A percentile compares a stretch with the other conserved stretches of the same genome.
Evolutionary conservation across 2,888 invertebrate species (phyloP).

Genomic region (Agonopterix subpropinquella): DNA sequence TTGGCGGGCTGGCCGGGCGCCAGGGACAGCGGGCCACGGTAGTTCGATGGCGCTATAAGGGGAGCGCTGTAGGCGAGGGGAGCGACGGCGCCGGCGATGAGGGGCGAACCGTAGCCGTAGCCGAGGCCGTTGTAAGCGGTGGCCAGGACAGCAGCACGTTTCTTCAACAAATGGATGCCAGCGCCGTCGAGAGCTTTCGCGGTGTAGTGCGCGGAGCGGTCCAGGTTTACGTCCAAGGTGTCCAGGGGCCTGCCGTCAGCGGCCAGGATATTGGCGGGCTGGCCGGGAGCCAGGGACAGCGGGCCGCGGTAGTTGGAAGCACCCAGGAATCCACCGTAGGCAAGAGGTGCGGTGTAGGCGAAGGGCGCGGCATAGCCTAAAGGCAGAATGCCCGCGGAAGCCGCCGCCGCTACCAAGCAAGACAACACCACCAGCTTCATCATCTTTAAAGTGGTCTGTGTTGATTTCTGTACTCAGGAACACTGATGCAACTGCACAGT

Average conservation of each 20-base stretch:
- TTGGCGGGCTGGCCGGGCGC: slow-evolving; percentile 64
- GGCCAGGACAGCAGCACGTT: slow-evolving; percentile 35
- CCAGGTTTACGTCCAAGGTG: slow-evolving; percentile 62
- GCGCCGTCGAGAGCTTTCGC: slow-evolving; percentile 45
- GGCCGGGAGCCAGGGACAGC: slow-evolving; percentile 61
- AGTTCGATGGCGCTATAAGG: slow-evolving; percentile 34
- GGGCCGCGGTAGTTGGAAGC: slow-evolving; percentile 54
- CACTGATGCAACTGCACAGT: slow-evolving; percentile 45
- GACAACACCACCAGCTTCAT: slow-evolving; percentile 78
- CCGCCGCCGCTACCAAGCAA: slow-evolving; percentile 75
- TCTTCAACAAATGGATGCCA: slow-evolving; percentile 39
- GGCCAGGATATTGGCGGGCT: slow-evolving; percentile 58
- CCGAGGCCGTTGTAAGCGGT: slow-evolving; percentile 20
- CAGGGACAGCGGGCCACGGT: slow-evolving; percentile 56
- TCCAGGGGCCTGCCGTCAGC: slow-evolving; percentile 65
- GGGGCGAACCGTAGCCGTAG: background rate
- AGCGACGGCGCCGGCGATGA: background rate
- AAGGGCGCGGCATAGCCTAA: slow-evolving; percentile 24
- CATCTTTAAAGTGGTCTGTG: slow-evolving; percentile 67
- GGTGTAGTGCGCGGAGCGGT: slow-evolving; percentile 57
- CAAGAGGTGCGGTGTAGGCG: slow-evolving; percentile 28
- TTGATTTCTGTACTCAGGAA: slow-evolving; percentile 39
- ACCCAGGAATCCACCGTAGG: slow-evolving; percentile 10
- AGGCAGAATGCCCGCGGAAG: slow-evolving; percentile 36
- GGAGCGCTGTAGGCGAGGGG: slow-evolving; percentile 6